Evolutionary conservation across 2,888 invertebrate species (phyloP), one percentile per base, ranked within the genome.

Genomic region (Pyrrhia umbra): DNA sequence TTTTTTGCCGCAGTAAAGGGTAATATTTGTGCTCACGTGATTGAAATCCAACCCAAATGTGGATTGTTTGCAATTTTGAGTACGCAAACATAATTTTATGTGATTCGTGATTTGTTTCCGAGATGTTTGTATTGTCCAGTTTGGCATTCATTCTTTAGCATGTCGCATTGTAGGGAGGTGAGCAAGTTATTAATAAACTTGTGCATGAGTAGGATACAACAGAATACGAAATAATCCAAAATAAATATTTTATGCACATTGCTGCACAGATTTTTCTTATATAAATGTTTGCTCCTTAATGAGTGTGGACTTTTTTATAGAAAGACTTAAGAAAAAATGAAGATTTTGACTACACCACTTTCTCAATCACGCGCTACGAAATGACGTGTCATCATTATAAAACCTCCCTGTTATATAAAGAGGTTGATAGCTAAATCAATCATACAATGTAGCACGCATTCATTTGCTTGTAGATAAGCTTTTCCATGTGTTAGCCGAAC

Each of bases 71-170:
- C 40, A 27, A 21, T 49, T 52, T 23, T 13, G 10, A 47, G 37
- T 52, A 70, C 23, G 42, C 30, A 49, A 67, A 49, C 23, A 39
- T 27, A n/a, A 27, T 39, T n/a, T 9, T 34, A 21, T 13, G 30
- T 51, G 13, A 37, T 54, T 70, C 51, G 34, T 47, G 15, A 2
- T 42, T 52, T 47, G 42, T 71, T 69, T 49, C 20, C 27, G 34
- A 21, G 20, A 63, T 27, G 10, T 25, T 27, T 18, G 5, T 37
- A 10, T 30, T 39, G 18, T 49, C 23, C 18, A 10, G 43, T 49
- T 49, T 60, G 3, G 8, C 10, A 37, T 58, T 58, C 2, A 56
- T 54, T 40, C 8, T 16, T 47, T 39, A 16, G 13, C n/a, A 18
- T 45, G 10, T 30, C 27, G 13, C 10, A 18, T 9, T 15, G 16